phyloP scores from a whole-genome alignment of 2,113 vertebrate genomes.

The Oryzias woworae region DNA sequence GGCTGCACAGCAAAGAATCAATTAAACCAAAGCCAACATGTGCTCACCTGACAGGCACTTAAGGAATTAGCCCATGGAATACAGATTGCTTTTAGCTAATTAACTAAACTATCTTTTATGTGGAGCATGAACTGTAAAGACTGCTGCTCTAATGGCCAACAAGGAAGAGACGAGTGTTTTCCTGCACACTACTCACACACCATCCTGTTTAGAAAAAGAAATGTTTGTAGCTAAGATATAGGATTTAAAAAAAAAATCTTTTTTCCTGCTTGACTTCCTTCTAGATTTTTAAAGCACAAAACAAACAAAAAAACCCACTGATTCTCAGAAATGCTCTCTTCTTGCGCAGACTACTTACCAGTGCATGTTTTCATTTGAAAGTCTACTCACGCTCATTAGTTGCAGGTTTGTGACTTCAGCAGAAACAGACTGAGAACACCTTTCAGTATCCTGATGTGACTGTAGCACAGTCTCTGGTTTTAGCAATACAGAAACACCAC shows the following conservation, averaged over 20 bases:
- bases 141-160: slow-evolving; percentile 43
- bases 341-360: slow-evolving; percentile 6
- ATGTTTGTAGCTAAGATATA: neutral
- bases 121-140: slow-evolving; percentile 34
- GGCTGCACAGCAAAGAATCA: slow-evolving; percentile 42
- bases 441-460: slow-evolving; percentile 24
- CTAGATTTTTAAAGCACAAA: too few relatives aligned
- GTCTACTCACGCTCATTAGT: slow-evolving; percentile 47
- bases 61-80: slow-evolving; percentile 62
- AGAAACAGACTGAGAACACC: slow-evolving; percentile 26
- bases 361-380: slow-evolving; percentile 25
- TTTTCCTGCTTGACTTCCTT: too few relatives aligned
- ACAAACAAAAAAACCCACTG: too few relatives aligned
- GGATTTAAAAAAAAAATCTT: too few relatives aligned
- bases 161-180: slow-evolving; percentile 25
- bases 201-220: slow-evolving; percentile 34
- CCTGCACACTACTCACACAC: slow-evolving; percentile 11
- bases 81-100: slow-evolving; percentile 70
- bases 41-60: slow-evolving; percentile 64
- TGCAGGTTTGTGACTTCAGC: slow-evolving; percentile 46
- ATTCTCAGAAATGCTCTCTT: too few relatives aligned
- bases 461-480: slow-evolving; percentile 30
- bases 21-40: slow-evolving; percentile 50
- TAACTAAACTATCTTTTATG: slow-evolving; percentile 73
- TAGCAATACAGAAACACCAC: slow-evolving; percentile 1